Base-by-base conservation (phyloP, 1,140 invertebrate genomes). In the Atta cephalotes region DNA sequence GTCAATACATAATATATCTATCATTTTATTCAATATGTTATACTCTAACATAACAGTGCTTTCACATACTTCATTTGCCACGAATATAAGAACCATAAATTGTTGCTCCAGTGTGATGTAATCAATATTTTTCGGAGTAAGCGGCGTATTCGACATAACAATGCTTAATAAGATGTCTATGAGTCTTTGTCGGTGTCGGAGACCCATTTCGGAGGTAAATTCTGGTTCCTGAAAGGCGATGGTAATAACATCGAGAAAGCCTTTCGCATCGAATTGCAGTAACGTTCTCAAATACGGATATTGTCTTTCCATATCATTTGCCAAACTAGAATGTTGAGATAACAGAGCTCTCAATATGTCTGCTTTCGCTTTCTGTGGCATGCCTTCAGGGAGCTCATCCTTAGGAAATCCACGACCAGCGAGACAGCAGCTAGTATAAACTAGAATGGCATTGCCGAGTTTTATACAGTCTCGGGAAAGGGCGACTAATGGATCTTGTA, bases 361-460 rank as follows among this genome's bases (percentile, higher is more conserved):
- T 86, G 97, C 96, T 87, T 98, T 97, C 0, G 98, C 97, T 89
- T 96, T 97, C 58, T 96, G 95, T 56, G 96, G 96, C 39, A 96
- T 95, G 80, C 96, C 95, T 89, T 98, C 96, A 10, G 97, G 97
- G 88, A 99, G 97, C 92, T 98, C 96, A 16, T 98, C 98, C 60
- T 97, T 97, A 3, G 98, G 99, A 96, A 99, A 99, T 2, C 97
- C 97, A 82, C 98, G 96, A 2, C 99, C 99, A 28, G 98, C 98
- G 88, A 99, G 96, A 93, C 99, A 99, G 92, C 98, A 99, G 78
- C 98, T 99, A 60, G 98, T 96, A 93, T 99, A 99, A 14, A 99
- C 97, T 74, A 99, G 95, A 78, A 99, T 95, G 90, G 98, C 98
- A 91, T 99, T 99, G 21, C 99, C 99, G 28, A 98, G 94, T 91